phyloP scores from a whole-genome alignment of 1,140 invertebrate species.

The Diorhabda carinulata region DNA sequence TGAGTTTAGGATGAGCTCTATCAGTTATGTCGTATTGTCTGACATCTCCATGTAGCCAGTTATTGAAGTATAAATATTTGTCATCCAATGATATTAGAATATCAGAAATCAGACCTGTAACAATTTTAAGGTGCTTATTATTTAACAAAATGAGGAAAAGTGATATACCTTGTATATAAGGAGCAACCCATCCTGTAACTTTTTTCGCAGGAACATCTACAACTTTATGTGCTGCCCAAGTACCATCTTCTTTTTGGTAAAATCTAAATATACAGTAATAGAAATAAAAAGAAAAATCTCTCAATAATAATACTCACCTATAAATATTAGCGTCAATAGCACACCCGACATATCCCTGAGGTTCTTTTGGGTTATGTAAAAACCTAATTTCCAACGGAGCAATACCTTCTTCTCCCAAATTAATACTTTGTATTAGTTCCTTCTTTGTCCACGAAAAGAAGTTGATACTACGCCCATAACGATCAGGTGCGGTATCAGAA shows the following conservation, averaged over 20 bases:
- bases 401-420: slow-evolving; percentile 68
- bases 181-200: slow-evolving; percentile 59
- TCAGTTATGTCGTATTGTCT: slow-evolving; percentile 92
- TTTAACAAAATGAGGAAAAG: background rate
- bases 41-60: slow-evolving; percentile 92
- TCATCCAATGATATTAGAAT: slow-evolving; percentile 94
- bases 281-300: no score
- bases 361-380: slow-evolving; percentile 81
- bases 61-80: slow-evolving; percentile 84
- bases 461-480: slow-evolving; percentile 82
- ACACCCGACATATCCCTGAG: slow-evolving; percentile 81
- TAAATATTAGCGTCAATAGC: slow-evolving; percentile 73
- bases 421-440: slow-evolving; percentile 75
- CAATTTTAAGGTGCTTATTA: no score
- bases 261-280: slow-evolving; percentile 52
- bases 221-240: slow-evolving; percentile 73
- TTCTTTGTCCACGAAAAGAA: slow-evolving; percentile 86
- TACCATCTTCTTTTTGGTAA: slow-evolving; percentile 59
- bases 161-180: slow-evolving; percentile 57
- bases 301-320: slow-evolving; percentile 47
- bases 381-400: slow-evolving; percentile 93
- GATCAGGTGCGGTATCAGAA: slow-evolving; percentile 56
- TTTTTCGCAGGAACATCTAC: slow-evolving; percentile 72
- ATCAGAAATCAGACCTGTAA: slow-evolving; percentile 83
- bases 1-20: slow-evolving; percentile 73